These are phyloP conservation scores for Apamea sordens DNA, from an alignment of 2,888 invertebrate species.

Conservation along the genomic window DNA sequence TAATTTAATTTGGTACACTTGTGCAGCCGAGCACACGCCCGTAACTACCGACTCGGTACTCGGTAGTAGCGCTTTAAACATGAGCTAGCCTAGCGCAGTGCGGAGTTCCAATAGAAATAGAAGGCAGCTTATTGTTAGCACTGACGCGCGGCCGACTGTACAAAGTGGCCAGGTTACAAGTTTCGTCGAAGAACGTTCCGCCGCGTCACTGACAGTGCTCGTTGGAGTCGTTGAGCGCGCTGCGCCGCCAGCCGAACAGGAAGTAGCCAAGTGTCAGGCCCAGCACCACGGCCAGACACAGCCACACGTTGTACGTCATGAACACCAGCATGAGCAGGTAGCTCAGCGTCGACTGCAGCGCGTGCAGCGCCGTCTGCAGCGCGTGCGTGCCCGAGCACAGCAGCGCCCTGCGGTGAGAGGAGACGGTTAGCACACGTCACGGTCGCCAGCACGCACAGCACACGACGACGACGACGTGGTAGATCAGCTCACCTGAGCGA, in stretches of 20 bases:
- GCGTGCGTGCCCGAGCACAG: slow-evolving; percentile 93
- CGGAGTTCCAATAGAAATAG: neutral
- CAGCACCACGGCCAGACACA: slow-evolving; percentile 96
- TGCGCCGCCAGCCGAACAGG: slow-evolving; percentile 98
- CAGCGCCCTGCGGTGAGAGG: slow-evolving; percentile 16
- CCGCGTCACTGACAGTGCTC: slow-evolving; percentile 96
- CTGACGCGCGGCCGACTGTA: neutral
- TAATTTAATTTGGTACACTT: neutral
- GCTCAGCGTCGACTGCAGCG: slow-evolving; percentile 96
- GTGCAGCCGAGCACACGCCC: neutral
- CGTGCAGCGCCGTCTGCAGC: slow-evolving; percentile 96
- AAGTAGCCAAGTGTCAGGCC: slow-evolving; percentile 98
- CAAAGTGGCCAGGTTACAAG: neutral
- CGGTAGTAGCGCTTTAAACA: neutral
- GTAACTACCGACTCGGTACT: too few relatives aligned
- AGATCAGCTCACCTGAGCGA: slow-evolving; percentile 4
- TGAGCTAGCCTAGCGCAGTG: neutral
- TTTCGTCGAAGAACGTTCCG: neutral
- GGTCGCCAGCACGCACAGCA: neutral
- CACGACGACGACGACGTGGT: too few relatives aligned
- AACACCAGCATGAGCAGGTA: slow-evolving; percentile 98
- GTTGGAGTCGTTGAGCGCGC: slow-evolving; percentile 94
- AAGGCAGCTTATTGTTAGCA: neutral
- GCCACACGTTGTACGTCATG: slow-evolving; percentile 99
- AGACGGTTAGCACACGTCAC: neutral